These are phyloP conservation scores for Tromatobia lineatoria DNA, from an alignment of 2,888 invertebrate species.

Conservation along the genomic window DNA sequence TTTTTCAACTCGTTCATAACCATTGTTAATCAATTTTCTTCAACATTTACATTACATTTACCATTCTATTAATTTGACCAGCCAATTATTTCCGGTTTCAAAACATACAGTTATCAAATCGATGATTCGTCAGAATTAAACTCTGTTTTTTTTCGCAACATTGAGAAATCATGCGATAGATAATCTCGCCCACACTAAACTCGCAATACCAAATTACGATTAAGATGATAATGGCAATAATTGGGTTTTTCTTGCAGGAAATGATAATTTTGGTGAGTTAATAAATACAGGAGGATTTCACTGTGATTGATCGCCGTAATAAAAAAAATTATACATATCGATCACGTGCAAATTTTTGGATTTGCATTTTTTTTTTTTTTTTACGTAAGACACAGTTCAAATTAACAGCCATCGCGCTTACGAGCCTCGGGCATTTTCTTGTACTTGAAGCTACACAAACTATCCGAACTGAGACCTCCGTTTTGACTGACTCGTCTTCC, in stretches of 20 bases:
- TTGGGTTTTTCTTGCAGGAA: background rate
- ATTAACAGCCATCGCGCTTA: slow-evolving; percentile 51
- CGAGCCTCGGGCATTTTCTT: slow-evolving; percentile 30
- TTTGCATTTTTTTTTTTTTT: background rate
- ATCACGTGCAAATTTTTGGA: slow-evolving; percentile 20
- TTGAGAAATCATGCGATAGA: slow-evolving; percentile 57
- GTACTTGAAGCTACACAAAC: slow-evolving; percentile 32
- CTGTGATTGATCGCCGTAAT: slow-evolving; percentile 10
- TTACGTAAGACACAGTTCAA: slow-evolving; percentile 31
- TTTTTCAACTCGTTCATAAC: too few relatives aligned
- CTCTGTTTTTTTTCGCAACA: background rate
- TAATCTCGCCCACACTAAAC: slow-evolving; percentile 63
- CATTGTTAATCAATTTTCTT: too few relatives aligned
- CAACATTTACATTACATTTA: too few relatives aligned
- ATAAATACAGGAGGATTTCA: slow-evolving; percentile 41
- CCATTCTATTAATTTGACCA: too few relatives aligned
- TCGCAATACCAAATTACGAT: slow-evolving; percentile 63
- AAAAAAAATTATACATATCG: slow-evolving; percentile 11
- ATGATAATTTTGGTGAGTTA: background rate
- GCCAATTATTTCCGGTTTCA: too few relatives aligned
- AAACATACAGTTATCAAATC: background rate
- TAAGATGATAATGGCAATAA: slow-evolving; percentile 57
- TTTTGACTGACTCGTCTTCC: slow-evolving; percentile 64
- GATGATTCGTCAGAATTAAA: background rate
- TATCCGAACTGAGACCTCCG: slow-evolving; percentile 62